These are phyloP conservation scores for Lithophane semibrunnea DNA, from an alignment of 2,888 invertebrate species.

Conservation along the genomic window DNA sequence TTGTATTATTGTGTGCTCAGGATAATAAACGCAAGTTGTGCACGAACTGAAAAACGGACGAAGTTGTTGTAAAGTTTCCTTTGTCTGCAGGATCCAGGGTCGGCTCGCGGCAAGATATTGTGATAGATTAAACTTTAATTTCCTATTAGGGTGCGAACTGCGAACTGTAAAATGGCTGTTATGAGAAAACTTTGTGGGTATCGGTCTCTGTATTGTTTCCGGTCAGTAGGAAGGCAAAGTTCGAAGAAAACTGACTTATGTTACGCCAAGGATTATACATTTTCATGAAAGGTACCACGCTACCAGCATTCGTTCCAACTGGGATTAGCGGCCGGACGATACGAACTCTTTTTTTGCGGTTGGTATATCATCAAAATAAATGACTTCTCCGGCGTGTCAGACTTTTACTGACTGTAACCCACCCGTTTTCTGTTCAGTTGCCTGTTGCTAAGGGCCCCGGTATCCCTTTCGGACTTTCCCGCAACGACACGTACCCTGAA, in stretches of 20 bases:
- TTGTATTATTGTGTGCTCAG: conserved; percentile 10
- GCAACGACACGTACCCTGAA: no score
- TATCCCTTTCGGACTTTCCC: no score
- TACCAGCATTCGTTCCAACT: background rate
- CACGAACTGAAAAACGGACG: conserved; percentile 34
- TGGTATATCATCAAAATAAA: no score
- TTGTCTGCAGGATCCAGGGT: conserved; percentile 28
- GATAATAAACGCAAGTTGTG: conserved; percentile 29
- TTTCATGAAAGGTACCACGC: no score
- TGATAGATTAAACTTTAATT: conserved; percentile 52
- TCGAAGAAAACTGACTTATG: background rate
- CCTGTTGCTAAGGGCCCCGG: no score
- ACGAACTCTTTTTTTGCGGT: no score
- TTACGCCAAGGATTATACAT: background rate
- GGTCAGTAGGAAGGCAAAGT: background rate
- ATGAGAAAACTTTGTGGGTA: conserved; percentile 30
- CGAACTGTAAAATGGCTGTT: conserved; percentile 10
- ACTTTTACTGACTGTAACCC: no score
- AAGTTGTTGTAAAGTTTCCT: conserved; percentile 41
- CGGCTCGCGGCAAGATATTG: conserved; percentile 37
- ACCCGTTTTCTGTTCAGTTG: no score
- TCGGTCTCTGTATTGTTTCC: background rate
- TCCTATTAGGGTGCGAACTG: conserved; percentile 26
- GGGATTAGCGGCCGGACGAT: background rate
- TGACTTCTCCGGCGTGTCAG: no score